Evolutionary conservation across 2,888 invertebrate species (phyloP).

Genomic region (Drosophila conformis): DNA sequence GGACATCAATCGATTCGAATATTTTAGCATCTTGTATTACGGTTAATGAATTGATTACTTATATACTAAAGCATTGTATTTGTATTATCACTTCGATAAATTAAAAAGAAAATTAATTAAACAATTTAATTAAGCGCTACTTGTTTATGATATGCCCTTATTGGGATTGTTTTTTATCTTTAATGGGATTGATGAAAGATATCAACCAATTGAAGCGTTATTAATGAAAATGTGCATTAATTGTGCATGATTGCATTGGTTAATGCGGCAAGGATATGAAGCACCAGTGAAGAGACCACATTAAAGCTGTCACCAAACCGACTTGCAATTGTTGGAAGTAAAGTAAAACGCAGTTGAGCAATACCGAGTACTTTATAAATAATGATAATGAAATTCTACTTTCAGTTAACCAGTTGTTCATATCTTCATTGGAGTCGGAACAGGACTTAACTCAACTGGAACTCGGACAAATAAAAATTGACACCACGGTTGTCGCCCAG

Average conservation of each 20-base stretch:
- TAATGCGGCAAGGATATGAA: constrained; percentile 46
- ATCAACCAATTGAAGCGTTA: constrained; percentile 63
- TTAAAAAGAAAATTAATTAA: background rate
- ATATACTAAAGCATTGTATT: background rate
- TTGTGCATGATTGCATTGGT: constrained; percentile 67
- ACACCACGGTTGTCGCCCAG: constrained; percentile 51
- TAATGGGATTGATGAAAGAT: constrained; percentile 1
- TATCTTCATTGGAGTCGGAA: background rate
- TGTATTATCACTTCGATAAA: background rate
- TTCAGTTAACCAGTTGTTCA: constrained; percentile 5
- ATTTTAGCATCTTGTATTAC: background rate
- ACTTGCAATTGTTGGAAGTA: constrained; percentile 47
- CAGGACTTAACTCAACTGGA: constrained; percentile 21
- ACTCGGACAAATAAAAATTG: constrained; percentile 53
- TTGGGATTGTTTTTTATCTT: constrained; percentile 9
- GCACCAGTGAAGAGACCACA: constrained; percentile 7
- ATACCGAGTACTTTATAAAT: constrained; percentile 53
- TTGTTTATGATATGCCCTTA: background rate
- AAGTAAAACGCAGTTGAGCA: constrained; percentile 36
- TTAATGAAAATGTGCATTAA: constrained; percentile 72
- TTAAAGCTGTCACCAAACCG: constrained; percentile 37
- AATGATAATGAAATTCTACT: constrained; percentile 45
- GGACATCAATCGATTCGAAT: no score
- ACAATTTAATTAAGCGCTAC: background rate
- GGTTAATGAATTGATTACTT: background rate